Conservation (phyloP, 2,797 vertebrate species). For the Lemur catta region DNA sequence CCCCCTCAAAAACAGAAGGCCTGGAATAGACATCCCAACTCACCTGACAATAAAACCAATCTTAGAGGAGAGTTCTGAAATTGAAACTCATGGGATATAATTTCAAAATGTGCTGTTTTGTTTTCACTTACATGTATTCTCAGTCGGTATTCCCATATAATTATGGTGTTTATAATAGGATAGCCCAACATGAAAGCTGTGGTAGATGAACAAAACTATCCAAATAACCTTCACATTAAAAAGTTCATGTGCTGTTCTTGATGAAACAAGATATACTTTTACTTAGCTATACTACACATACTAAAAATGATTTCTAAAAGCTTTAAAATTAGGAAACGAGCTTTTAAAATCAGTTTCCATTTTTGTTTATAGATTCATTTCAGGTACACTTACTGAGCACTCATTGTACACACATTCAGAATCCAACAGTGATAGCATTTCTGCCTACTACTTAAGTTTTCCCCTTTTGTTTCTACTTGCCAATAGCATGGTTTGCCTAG, state of each 20-base stretch:
- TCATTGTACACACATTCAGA: neutral
- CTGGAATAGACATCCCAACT: neutral
- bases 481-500: neutral
- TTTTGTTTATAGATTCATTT: conserved; percentile 38
- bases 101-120: neutral
- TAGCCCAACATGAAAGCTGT: neutral
- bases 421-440: neutral
- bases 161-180: neutral
- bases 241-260: neutral
- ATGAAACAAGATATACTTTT: neutral
- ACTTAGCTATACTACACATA: neutral
- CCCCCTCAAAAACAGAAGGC: neutral
- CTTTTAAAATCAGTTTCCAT: neutral
- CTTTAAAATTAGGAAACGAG: neutral
- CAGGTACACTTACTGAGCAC: neutral
- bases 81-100: neutral
- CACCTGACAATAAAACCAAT: neutral
- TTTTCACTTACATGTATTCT: neutral
- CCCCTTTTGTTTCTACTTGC: neutral
- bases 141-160: neutral
- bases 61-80: neutral
- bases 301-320: neutral
- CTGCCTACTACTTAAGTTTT: neutral
- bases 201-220: neutral
- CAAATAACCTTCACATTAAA: neutral